These are phyloP conservation scores for Megaceryle maxima DNA, from an alignment of 2,113 vertebrate species.

Conservation along the genomic window DNA sequence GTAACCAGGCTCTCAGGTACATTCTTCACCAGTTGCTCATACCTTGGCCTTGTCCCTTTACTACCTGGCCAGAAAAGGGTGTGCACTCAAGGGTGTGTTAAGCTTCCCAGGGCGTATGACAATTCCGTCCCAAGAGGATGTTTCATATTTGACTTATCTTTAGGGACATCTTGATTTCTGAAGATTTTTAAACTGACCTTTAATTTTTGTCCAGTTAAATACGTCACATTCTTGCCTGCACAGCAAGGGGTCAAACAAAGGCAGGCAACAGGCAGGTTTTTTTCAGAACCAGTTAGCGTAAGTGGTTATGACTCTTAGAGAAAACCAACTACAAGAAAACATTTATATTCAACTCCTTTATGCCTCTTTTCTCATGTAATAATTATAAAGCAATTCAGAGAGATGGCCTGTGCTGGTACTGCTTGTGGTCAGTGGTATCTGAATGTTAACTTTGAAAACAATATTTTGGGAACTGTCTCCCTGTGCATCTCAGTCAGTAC, in stretches of 20 bases:
- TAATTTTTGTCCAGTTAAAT: not conserved
- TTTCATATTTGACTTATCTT: not conserved
- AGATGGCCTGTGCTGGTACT: not conserved
- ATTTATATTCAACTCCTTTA: not conserved
- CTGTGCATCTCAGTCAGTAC: not conserved
- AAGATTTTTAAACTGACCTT: constrained; percentile 24
- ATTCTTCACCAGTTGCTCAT: not conserved
- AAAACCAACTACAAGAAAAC: not conserved
- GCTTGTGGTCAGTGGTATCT: not conserved
- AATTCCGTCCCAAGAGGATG: not conserved
- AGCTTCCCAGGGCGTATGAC: not conserved
- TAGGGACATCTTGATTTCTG: not conserved
- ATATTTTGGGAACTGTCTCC: not conserved
- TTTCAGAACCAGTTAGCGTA: not conserved
- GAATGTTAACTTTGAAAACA: constrained; percentile 11
- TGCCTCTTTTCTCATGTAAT: not conserved
- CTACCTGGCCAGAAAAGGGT: not conserved
- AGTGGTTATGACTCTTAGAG: not conserved
- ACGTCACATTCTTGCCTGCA: not conserved
- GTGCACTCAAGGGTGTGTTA: not conserved
- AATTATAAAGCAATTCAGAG: not conserved
- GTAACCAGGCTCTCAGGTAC: not conserved
- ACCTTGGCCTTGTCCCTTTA: not conserved
- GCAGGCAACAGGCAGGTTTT: not conserved
- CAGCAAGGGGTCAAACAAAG: not conserved